phyloP scores from a whole-genome alignment of 2,888 invertebrate species.

The Cerceris ruficornis region DNA sequence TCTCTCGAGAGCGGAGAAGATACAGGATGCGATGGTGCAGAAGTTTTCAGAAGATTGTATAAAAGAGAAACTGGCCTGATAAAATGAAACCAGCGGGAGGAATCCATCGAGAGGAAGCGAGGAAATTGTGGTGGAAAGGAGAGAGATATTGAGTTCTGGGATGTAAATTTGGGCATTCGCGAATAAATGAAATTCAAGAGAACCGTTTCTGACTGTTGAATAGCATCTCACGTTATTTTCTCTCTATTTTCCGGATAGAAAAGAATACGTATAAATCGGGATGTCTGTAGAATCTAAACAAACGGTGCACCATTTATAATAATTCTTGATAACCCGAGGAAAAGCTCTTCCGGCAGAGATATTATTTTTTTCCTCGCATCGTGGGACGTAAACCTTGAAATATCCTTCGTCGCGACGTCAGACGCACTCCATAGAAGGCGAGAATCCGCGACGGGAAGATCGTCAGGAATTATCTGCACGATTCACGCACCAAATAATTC shows the following conservation, averaged over 20 bases:
- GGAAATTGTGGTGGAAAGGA: background rate
- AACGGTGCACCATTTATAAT: no score
- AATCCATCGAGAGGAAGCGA: background rate
- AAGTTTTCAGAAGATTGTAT: constrained; percentile 65
- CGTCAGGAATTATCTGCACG: constrained; percentile 58
- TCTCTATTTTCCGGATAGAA: no score
- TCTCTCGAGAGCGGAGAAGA: constrained; percentile 45
- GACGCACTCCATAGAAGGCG: constrained; percentile 16
- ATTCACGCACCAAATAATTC: constrained; percentile 65
- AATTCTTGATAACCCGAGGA: no score
- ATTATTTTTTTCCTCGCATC: no score
- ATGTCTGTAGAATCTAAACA: no score
- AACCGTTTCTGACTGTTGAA: no score
- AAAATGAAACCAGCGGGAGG: constrained; percentile 27
- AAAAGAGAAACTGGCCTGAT: constrained; percentile 44
- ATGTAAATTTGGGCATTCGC: background rate
- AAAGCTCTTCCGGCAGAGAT: no score
- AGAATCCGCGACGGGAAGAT: constrained; percentile 46
- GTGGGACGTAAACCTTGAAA: no score
- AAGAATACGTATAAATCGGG: no score
- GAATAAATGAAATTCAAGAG: background rate
- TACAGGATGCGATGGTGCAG: constrained; percentile 45
- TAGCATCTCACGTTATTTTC: no score
- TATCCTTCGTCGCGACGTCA: no score
- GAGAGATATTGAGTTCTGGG: background rate